Evolutionary conservation across 2,113 vertebrate species (phyloP).

Genomic region (Ahaetulla prasina): DNA sequence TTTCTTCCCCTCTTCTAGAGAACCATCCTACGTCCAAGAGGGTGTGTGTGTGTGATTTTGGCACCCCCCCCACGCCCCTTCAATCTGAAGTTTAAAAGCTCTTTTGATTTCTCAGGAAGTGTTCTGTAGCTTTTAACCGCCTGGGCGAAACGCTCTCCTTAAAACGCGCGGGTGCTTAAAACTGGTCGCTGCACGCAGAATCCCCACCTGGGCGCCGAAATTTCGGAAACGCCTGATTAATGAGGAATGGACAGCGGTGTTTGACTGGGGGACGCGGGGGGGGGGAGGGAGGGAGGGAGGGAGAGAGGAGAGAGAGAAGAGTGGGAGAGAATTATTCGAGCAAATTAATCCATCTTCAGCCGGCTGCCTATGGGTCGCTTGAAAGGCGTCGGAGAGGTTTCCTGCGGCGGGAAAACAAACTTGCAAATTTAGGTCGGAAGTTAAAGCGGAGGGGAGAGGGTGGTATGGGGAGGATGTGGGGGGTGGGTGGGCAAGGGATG

Average conservation of each 20-base stretch:
- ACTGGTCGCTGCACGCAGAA: background rate
- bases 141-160: background rate
- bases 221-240: background rate
- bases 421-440: background rate
- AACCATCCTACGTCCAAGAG: background rate
- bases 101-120: background rate
- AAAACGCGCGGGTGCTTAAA: background rate
- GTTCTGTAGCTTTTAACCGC: background rate
- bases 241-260: background rate
- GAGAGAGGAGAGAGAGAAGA: too few relatives aligned
- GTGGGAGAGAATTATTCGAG: background rate
- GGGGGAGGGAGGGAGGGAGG: too few relatives aligned
- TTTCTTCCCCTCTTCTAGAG: background rate
- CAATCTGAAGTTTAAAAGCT: background rate
- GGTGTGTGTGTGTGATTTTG: background rate
- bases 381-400: background rate
- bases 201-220: background rate
- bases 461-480: background rate
- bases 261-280: background rate
- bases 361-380: background rate
- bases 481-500: too few relatives aligned
- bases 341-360: background rate
- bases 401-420: background rate
- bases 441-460: background rate
- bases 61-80: background rate